These are phyloP conservation scores for Agriopis marginaria DNA, from an alignment of 2,888 invertebrate species.

Conservation along the genomic window DNA sequence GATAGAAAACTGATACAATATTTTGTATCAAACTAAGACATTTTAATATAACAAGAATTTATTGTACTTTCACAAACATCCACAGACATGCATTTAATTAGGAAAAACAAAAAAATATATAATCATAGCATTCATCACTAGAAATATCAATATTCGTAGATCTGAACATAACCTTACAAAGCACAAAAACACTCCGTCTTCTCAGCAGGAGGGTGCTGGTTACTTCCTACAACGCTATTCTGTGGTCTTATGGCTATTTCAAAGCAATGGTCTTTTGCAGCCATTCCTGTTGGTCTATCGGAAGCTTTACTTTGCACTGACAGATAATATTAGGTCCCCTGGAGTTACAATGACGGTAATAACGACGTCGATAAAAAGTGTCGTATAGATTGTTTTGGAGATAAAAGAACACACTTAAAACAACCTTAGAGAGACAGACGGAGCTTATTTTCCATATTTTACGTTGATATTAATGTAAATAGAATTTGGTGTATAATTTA, in stretches of 20 bases:
- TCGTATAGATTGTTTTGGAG: background rate
- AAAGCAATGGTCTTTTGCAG: background rate
- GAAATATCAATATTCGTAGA: background rate
- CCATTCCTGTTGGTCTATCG: background rate
- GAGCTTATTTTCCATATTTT: too few species aligned
- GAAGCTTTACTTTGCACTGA: background rate
- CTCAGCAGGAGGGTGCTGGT: conserved; percentile 1
- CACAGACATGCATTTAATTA: too few species aligned
- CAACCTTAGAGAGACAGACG: too few species aligned
- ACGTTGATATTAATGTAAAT: too few species aligned
- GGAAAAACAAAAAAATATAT: too few species aligned
- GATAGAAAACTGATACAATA: too few species aligned
- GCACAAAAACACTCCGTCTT: background rate
- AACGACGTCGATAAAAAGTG: background rate
- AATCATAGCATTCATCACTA: background rate
- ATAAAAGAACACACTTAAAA: background rate
- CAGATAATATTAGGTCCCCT: background rate
- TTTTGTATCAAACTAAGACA: too few species aligned
- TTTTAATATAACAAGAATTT: too few species aligned
- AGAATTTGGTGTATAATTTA: too few species aligned
- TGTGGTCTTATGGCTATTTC: conserved; percentile 2
- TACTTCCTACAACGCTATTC: background rate
- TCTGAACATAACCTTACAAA: background rate
- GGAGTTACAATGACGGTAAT: conserved; percentile 2
- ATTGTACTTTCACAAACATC: too few species aligned